phyloP scores from a whole-genome alignment of 2,888 invertebrate species.

The Nemapogon koenigi region DNA sequence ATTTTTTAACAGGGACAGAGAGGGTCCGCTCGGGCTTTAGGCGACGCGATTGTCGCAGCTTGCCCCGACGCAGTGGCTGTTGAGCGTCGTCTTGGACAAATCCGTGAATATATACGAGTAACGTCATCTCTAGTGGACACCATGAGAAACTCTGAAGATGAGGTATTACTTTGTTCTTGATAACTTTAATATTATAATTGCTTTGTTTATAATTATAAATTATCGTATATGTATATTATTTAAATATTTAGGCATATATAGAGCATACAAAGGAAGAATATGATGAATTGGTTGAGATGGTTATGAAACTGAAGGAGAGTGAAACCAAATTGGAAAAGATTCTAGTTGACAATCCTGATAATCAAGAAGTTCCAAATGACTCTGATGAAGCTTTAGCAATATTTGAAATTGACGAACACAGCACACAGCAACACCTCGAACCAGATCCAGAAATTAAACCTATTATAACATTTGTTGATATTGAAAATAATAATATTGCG shows the following conservation, averaged over 20 bases:
- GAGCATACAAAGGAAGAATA: conserved; percentile 61
- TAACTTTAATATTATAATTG: neutral
- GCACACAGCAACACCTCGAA: too few relatives aligned
- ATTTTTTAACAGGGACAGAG: conserved; percentile 32
- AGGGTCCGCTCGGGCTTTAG: conserved; percentile 48
- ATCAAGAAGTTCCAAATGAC: conserved; percentile 34
- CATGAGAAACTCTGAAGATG: conserved; percentile 72
- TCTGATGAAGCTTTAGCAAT: neutral
- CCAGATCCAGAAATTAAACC: conserved; percentile 22
- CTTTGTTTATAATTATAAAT: neutral
- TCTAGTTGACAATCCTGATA: conserved; percentile 44
- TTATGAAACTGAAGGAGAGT: conserved; percentile 73
- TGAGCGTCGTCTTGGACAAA: conserved; percentile 72
- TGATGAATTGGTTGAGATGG: conserved; percentile 70
- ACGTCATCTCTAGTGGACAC: conserved; percentile 74
- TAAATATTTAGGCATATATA: conserved; percentile 48
- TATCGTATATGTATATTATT: neutral
- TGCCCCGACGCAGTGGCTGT: conserved; percentile 72
- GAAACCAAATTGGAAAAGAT: conserved; percentile 70
- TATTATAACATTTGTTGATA: conserved; percentile 18
- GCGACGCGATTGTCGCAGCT: conserved; percentile 53
- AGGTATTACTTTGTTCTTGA: conserved; percentile 41
- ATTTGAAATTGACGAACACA: neutral
- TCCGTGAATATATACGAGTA: conserved; percentile 74
- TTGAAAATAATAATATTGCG: conserved; percentile 15